Evolutionary conservation across 1,140 invertebrate species (phyloP).

Genomic region (Drosophila kepulauana): DNA sequence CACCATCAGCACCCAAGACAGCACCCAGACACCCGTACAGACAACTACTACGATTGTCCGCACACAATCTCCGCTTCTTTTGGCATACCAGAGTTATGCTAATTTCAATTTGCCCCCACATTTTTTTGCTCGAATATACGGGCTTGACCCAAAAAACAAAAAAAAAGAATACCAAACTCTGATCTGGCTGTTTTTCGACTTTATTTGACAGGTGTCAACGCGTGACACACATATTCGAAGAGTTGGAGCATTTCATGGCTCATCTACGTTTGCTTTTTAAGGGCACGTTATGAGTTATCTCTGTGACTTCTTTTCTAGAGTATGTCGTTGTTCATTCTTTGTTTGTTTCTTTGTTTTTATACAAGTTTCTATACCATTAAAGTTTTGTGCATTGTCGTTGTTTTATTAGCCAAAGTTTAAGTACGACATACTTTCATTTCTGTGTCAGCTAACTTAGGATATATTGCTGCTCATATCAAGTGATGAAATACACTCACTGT

Average conservation of each 20-base stretch:
- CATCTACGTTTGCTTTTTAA: neutral
- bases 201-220: slow-evolving; percentile 25
- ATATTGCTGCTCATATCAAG: neutral
- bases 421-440: neutral
- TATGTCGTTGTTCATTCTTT: too few species aligned
- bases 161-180: neutral
- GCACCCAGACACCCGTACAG: slow-evolving; percentile 21
- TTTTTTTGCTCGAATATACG: slow-evolving; percentile 19
- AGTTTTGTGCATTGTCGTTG: neutral
- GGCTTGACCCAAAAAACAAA: slow-evolving; percentile 38
- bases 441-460: neutral
- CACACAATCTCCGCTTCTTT: slow-evolving; percentile 4
- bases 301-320: neutral
- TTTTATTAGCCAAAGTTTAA: slow-evolving; percentile 1
- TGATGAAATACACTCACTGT: slow-evolving; percentile 2
- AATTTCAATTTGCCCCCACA: slow-evolving; percentile 31
- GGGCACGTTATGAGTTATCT: neutral
- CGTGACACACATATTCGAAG: slow-evolving; percentile 18
- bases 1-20: neutral
- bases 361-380: neutral
- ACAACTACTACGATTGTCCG: neutral
- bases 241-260: neutral
- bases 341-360: neutral
- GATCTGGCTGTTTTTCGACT: slow-evolving; percentile 28
- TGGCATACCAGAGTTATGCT: slow-evolving; percentile 37